Evolutionary conservation across 2,797 vertebrate genomes (phyloP), one percentile per base, ranked within the genome.

Genomic region (Pseudochromis fuscus): DNA sequence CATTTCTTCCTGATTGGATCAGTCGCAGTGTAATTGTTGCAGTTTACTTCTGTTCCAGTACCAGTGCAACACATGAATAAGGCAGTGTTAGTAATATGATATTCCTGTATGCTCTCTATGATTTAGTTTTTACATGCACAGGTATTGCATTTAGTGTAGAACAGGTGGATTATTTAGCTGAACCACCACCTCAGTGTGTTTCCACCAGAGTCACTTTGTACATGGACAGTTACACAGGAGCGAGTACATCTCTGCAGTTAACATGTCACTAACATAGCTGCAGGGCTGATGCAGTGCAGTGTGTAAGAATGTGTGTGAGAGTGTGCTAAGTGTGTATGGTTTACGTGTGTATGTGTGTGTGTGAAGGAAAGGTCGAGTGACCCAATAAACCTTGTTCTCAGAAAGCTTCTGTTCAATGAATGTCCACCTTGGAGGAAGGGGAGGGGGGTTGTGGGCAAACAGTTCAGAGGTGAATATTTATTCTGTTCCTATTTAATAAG

Each of bases 401-500:
- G 72, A 81, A 73, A 40, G 61, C 77, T 79, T 82, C 79, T 77
- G 72, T 80, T 82, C 48, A 75, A 71, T 76, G 64, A 69, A 80
- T 75, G 82, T 87, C 82, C 81, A 79, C 69, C 56, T 56, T 9
- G 28, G 70, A 56, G 61, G n/a, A n/a, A n/a, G n/a, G n/a, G n/a
- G n/a, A n/a, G n/a, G n/a, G 75, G 11, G 76, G 48, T 78, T 72
- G 78, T 88, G 87, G 88, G 83, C 84, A 83, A 81, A 77, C 74
- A 66, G 77, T 87, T 85, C 81, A 91, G 88, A 89, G 83, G 75
- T 91, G 61, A 91, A 83, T 93, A 94, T 92, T 93, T 92, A 93
- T 92, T 93, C 86, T 88, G 86, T 92, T 92, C 79, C 81, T 93
- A 93, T 94, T 94, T 92, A 93, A 93, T 83, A 79, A 88, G 67